phyloP scores from a whole-genome alignment of 2,888 invertebrate species.

The Oscheius myriophilus region DNA sequence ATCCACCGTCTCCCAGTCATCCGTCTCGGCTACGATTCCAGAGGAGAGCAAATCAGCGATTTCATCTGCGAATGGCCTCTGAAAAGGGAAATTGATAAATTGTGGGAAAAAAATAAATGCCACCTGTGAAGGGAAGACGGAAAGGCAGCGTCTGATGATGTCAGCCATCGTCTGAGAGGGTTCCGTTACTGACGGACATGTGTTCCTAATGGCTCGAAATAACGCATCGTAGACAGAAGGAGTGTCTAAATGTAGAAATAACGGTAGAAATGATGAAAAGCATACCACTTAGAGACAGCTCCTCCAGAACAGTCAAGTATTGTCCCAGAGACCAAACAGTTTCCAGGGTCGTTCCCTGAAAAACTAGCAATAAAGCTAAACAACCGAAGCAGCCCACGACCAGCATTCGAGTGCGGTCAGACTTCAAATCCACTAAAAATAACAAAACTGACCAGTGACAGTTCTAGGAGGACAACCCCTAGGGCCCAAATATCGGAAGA shows the following conservation, averaged over 20 bases:
- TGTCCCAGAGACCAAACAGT: slow-evolving; percentile 36
- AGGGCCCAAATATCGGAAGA: slow-evolving; percentile 87
- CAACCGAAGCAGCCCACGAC: no score
- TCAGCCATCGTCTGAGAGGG: slow-evolving; percentile 2
- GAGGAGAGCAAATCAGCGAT: neutral
- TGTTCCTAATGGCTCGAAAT: neutral
- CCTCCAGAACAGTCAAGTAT: slow-evolving; percentile 35
- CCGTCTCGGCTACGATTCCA: neutral
- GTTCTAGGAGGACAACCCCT: slow-evolving; percentile 87
- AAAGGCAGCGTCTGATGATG: slow-evolving; percentile 8
- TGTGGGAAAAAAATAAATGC: neutral
- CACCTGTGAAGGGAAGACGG: slow-evolving; percentile 15
- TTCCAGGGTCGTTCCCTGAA: slow-evolving; percentile 22
- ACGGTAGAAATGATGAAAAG: no score
- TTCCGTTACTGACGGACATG: neutral
- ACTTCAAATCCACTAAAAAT: no score
- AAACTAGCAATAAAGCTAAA: no score
- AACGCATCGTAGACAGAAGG: slow-evolving; percentile 6
- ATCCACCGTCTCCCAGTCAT: slow-evolving; percentile 8
- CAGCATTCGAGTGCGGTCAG: no score
- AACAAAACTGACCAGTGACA: slow-evolving; percentile 72
- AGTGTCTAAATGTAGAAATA: slow-evolving; percentile 8
- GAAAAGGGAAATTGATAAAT: neutral
- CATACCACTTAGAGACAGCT: slow-evolving; percentile 4
- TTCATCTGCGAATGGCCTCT: slow-evolving; percentile 1